Percentiles rank a stretch among this genome's conserved stretches.
phyloP scores from a whole-genome alignment of 1,140 invertebrate species.

The Drosophila suzukii region DNA sequence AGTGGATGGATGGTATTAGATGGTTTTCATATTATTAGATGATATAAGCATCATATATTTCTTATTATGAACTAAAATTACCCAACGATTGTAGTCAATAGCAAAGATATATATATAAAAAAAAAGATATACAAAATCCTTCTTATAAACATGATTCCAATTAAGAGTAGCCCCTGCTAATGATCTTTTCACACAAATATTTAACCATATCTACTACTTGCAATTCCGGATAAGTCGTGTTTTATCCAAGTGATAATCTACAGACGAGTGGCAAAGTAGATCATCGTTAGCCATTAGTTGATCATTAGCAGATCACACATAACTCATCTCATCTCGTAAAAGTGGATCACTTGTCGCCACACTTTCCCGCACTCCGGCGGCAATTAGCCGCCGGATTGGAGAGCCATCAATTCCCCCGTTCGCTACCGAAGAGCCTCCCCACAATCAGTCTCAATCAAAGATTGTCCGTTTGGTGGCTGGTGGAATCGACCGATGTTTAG shows the following conservation, averaged over 20 bases:
- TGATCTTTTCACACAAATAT: background rate
- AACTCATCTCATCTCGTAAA: conserved; percentile 14
- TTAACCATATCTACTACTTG: conserved; percentile 3
- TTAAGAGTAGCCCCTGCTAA: background rate
- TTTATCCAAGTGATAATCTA: conserved; percentile 28
- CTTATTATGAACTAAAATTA: too few species aligned
- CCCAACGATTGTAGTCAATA: too few species aligned
- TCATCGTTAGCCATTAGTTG: conserved; percentile 40
- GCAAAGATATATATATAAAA: too few species aligned
- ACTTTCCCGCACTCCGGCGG: conserved; percentile 39
- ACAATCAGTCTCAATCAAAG: conserved; percentile 43
- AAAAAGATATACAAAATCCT: too few species aligned
- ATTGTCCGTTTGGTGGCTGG: conserved; percentile 14
- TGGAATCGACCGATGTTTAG: conserved; percentile 1
- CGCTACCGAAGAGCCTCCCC: conserved; percentile 10
- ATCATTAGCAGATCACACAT: conserved; percentile 50
- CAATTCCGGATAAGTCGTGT: conserved; percentile 3
- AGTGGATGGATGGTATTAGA: background rate
- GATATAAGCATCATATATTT: too few species aligned
- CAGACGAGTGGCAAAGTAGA: conserved; percentile 30
- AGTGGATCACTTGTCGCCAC: conserved; percentile 49
- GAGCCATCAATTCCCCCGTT: conserved; percentile 39
- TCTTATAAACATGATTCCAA: too few species aligned
- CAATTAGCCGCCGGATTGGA: conserved; percentile 40
- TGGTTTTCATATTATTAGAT: too few species aligned